Conservation (phyloP, 2,113 vertebrate species). For the cat (Felis catus) region F.catus_Fca126_mat1.0 CM031415.1:158858501-158859000, state of each 20-base stretch:
- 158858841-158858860: neutral
- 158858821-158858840: neutral
- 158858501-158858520: neutral
- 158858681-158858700: neutral
- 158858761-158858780: neutral
- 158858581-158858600: neutral
- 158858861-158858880: neutral
- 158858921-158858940: neutral
- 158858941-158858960: neutral
- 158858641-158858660: neutral
- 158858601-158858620: conserved; percentile 21
- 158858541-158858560: conserved; percentile 24
- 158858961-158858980: accelerated
- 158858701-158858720: neutral
- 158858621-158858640: neutral
- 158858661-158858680: conserved; percentile 7
- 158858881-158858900: neutral
- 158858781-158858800: neutral
- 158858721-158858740: neutral
- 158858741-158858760: neutral
- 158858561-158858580: neutral
- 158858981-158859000: neutral
- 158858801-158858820: neutral
- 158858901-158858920: neutral
- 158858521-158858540: neutral